phyloP scores from a whole-genome alignment of 2,888 invertebrate species.

The Patella ulyssiponensis region DNA sequence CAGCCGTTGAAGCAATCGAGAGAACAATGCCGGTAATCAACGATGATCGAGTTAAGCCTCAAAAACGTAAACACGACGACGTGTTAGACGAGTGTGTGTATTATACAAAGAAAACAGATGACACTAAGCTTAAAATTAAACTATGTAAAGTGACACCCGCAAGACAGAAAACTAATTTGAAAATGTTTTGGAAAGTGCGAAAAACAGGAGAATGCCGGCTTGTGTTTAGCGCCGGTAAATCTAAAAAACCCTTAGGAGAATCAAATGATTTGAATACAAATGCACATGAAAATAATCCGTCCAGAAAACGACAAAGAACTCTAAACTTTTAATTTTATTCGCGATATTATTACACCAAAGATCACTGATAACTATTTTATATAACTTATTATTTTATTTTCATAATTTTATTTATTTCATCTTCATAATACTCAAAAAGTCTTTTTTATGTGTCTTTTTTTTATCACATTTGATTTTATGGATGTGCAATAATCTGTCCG shows the following conservation, averaged over 20 bases:
- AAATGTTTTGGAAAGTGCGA: constrained; percentile 53
- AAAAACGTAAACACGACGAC: not conserved
- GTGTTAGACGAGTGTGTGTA: constrained; percentile 16
- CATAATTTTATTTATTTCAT: no score
- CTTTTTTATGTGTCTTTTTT: no score
- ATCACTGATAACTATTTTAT: no score
- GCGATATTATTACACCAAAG: no score
- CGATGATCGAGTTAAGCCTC: not conserved
- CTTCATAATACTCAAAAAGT: no score
- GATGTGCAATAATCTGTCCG: no score
- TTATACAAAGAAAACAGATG: constrained; percentile 25
- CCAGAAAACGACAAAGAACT: constrained; percentile 6
- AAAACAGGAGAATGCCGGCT: constrained; percentile 56
- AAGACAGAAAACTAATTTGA: constrained; percentile 44
- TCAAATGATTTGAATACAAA: not conserved
- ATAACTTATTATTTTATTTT: no score
- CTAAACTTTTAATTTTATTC: not conserved
- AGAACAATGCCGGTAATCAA: not conserved
- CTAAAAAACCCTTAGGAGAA: constrained; percentile 17
- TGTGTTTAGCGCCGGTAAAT: constrained; percentile 48
- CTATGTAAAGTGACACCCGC: constrained; percentile 16
- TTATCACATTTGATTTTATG: no score
- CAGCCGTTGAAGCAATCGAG: no score
- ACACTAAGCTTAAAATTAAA: constrained; percentile 24
- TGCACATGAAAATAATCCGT: not conserved